Evolutionary conservation across 2,797 vertebrate genomes (phyloP).

Genomic region (Forpus xanthops): DNA sequence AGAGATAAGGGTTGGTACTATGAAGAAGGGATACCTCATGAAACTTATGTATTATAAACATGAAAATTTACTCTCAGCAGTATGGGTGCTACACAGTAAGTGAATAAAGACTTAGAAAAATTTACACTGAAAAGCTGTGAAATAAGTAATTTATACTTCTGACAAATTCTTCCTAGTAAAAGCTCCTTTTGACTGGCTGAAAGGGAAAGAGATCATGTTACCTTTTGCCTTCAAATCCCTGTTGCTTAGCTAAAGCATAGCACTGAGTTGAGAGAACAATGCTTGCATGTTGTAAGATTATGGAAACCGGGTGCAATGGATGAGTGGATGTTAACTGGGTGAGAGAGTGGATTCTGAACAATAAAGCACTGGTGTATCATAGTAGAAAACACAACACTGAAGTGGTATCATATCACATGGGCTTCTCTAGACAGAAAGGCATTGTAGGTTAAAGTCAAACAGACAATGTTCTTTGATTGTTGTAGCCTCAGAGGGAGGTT

Average conservation of each 20-base stretch:
- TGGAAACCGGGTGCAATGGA: background rate
- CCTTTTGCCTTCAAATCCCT: background rate
- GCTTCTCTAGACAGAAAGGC: background rate
- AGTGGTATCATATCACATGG: background rate
- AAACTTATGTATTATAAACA: background rate
- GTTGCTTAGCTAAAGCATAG: background rate
- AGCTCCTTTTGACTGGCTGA: background rate
- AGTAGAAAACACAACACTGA: background rate
- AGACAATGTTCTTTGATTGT: background rate
- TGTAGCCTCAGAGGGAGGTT: constrained; percentile 5
- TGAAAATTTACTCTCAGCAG: background rate
- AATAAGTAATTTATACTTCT: background rate
- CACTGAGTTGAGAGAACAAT: background rate
- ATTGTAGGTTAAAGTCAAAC: background rate
- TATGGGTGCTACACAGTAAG: background rate
- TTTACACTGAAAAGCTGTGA: background rate
- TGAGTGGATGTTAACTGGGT: background rate
- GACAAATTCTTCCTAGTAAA: background rate
- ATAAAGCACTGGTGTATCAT: background rate
- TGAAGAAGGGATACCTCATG: background rate
- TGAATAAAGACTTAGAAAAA: background rate
- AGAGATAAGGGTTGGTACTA: background rate
- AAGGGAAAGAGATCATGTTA: background rate
- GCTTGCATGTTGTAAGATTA: background rate
- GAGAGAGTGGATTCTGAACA: constrained; percentile 20